Percentiles rank a stretch among this genome's conserved stretches.
Conservation (phyloP, 2,113 vertebrate genomes). For the Ammodramus savannarum region DNA sequence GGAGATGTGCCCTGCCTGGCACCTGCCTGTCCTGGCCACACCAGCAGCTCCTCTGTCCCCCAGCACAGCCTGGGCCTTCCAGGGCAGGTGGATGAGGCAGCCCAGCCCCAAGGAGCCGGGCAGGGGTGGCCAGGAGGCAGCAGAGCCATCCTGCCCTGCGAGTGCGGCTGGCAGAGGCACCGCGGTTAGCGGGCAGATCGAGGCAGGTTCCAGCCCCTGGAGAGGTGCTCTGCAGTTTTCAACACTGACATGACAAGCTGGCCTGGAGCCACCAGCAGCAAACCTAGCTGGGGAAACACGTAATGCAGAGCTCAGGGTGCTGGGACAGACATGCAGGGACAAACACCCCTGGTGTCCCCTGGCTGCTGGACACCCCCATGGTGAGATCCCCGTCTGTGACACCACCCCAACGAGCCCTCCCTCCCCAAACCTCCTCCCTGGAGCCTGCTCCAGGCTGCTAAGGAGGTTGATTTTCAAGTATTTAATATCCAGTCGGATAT, state of each 20-base stretch:
- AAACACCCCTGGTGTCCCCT: background rate
- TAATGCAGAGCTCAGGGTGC: rapidly evolving
- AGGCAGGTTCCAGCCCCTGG: background rate
- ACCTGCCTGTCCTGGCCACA: background rate
- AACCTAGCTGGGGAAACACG: rapidly evolving
- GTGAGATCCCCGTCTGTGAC: rapidly evolving
- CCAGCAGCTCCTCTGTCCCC: background rate
- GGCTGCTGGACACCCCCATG: rapidly evolving
- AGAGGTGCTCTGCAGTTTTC: background rate
- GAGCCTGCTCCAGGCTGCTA: background rate
- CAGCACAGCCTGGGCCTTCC: background rate
- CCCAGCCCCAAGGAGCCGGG: background rate
- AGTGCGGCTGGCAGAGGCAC: background rate
- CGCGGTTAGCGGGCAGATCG: background rate
- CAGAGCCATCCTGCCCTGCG: background rate
- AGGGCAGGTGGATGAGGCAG: rapidly evolving
- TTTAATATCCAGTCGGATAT: background rate
- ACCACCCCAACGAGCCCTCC: background rate
- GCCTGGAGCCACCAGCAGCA: background rate
- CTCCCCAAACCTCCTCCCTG: background rate
- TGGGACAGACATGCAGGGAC: rapidly evolving
- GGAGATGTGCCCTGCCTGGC: background rate
- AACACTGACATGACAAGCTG: constrained; percentile 30
- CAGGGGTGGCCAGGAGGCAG: rapidly evolving
- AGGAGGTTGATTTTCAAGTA: constrained; percentile 13